A percentile compares a stretch with the other conserved stretches of the same genome.
Conservation (phyloP, 2,888 invertebrate species). For the Drosophila borborema region DNA sequence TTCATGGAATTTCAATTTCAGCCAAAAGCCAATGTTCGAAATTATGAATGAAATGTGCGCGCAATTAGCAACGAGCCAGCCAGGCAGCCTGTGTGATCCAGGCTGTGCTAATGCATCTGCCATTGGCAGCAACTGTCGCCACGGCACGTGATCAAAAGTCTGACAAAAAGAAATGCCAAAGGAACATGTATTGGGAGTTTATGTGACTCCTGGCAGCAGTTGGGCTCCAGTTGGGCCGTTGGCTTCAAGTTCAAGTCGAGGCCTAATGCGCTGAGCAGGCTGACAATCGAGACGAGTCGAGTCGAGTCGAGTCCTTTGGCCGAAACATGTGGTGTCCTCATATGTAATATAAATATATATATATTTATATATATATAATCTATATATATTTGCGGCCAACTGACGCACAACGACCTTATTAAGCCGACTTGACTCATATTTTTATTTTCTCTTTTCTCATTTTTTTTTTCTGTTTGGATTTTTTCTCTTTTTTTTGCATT, state of each 20-base stretch:
- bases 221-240: constrained; percentile 31
- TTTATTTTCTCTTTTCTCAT: constrained; percentile 12
- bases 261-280: constrained; percentile 34
- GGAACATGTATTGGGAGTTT: constrained; percentile 23
- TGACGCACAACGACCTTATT: constrained; percentile 43
- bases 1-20: constrained; percentile 69
- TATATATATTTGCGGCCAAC: constrained; percentile 38
- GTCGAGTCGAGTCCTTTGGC: constrained; percentile 14
- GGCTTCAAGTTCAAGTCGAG: constrained; percentile 40
- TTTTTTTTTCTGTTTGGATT: neutral
- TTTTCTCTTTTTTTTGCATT: constrained; percentile 13
- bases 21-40: constrained; percentile 11
- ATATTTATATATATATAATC: constrained; percentile 4
- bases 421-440: constrained; percentile 18
- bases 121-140: constrained; percentile 75
- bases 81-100: neutral
- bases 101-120: constrained; percentile 36
- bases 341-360: constrained; percentile 1
- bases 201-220: constrained; percentile 54
- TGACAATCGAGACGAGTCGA: constrained; percentile 16
- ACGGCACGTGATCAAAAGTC: constrained; percentile 76
- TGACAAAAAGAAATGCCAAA: constrained; percentile 16
- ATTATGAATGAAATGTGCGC: constrained; percentile 71
- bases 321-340: constrained; percentile 31
- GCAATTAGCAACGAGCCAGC: constrained; percentile 59